A percentile compares a stretch with the other conserved stretches of the same genome.
Evolutionary conservation across 1,140 invertebrate species (phyloP).

Genomic region (Thaumatotibia leucotreta): DNA sequence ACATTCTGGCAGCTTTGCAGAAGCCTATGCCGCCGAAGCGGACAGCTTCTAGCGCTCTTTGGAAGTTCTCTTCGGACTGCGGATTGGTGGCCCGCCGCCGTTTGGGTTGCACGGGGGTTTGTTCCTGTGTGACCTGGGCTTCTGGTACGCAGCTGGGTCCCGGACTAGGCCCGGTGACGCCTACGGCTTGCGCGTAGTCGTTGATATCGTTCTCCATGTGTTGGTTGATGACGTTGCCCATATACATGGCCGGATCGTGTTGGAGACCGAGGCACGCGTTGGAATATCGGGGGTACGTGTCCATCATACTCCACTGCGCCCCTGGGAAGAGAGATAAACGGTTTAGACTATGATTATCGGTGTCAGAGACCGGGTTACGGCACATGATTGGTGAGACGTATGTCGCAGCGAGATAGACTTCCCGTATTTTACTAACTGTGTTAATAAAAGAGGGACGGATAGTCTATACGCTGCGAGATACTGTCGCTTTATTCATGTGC

Average conservation of each 20-base stretch:
- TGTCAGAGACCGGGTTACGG: not conserved
- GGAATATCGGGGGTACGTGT: slow-evolving; percentile 61
- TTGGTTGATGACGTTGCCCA: slow-evolving; percentile 51
- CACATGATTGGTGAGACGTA: not conserved
- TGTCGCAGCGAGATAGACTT: too few species aligned
- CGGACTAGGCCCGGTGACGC: slow-evolving; percentile 46
- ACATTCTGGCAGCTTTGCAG: slow-evolving; percentile 88
- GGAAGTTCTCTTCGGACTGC: slow-evolving; percentile 87
- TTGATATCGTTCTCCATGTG: slow-evolving; percentile 43
- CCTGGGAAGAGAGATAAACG: slow-evolving; percentile 75
- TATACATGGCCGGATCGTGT: slow-evolving; percentile 52
- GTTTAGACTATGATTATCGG: slow-evolving; percentile 31
- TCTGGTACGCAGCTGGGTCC: slow-evolving; percentile 26
- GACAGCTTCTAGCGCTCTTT: slow-evolving; percentile 86
- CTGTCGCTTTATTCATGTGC: too few species aligned
- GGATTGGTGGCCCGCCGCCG: slow-evolving; percentile 75
- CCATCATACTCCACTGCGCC: slow-evolving; percentile 69
- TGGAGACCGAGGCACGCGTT: slow-evolving; percentile 50
- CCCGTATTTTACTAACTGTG: too few species aligned
- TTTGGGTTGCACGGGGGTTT: slow-evolving; percentile 23
- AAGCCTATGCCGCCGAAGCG: slow-evolving; percentile 89
- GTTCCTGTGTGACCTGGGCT: slow-evolving; percentile 20
- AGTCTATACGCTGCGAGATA: too few species aligned
- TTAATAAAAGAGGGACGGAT: too few species aligned
- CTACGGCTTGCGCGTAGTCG: slow-evolving; percentile 44